Conservation (phyloP, 1,140 invertebrate genomes). For the Apocrypta bakeri region DNA sequence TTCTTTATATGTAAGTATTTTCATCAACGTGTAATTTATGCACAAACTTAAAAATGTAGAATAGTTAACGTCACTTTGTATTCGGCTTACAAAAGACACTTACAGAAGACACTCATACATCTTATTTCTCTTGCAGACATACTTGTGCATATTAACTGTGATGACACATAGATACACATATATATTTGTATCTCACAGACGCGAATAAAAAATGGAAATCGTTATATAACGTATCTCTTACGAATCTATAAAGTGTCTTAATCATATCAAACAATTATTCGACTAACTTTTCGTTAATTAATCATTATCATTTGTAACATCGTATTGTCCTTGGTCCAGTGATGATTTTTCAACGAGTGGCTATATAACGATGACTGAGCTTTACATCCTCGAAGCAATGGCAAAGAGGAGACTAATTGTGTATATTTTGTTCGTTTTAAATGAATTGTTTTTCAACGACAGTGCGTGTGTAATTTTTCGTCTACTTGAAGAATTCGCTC, state of each 20-base stretch:
- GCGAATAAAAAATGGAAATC: neutral
- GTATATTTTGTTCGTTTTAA: neutral
- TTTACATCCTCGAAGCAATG: conserved; percentile 4
- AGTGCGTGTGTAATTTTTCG: neutral
- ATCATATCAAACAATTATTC: conserved; percentile 42
- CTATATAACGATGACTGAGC: conserved; percentile 31
- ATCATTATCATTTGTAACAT: conserved; percentile 12
- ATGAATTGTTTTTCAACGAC: neutral
- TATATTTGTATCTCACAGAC: neutral
- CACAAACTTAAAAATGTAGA: conserved; percentile 7
- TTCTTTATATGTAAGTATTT: conserved; percentile 38
- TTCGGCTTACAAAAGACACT: conserved; percentile 24
- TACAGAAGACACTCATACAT: conserved; percentile 27
- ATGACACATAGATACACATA: neutral
- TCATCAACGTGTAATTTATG: conserved; percentile 17
- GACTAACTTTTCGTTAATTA: conserved; percentile 21
- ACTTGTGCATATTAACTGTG: too few species aligned
- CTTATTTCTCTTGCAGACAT: too few species aligned
- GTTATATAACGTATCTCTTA: conserved; percentile 1
- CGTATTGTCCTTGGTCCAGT: conserved; percentile 68
- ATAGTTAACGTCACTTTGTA: conserved; percentile 14
- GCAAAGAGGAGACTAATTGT: conserved; percentile 1
- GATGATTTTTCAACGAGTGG: conserved; percentile 45
- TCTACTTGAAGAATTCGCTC: neutral
- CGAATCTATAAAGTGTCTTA: conserved; percentile 33